A percentile compares a stretch with the other conserved stretches of the same genome.
These are phyloP conservation scores for Ridgeia piscesae DNA, from an alignment of 1,140 invertebrate genomes.

Conservation along the genomic window DNA sequence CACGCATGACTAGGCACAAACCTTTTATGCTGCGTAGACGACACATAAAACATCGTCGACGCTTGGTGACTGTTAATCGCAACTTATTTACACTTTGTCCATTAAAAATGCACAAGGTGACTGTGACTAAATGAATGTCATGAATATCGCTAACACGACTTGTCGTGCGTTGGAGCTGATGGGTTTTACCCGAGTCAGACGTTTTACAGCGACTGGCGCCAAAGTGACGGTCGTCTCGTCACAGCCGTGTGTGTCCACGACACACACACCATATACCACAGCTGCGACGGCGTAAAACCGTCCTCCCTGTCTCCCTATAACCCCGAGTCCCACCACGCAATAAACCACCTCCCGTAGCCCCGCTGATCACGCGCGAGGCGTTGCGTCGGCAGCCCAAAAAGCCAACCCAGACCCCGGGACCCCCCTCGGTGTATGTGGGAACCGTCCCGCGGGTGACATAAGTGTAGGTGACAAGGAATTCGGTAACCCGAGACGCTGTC, in stretches of 20 bases:
- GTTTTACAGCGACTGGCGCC: not conserved
- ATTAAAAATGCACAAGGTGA: not conserved
- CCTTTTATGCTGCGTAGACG: not conserved
- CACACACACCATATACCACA: not conserved
- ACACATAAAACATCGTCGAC: not conserved
- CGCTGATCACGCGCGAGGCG: not conserved
- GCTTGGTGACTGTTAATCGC: not conserved
- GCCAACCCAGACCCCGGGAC: not conserved
- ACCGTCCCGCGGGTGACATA: not conserved
- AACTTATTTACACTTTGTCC: not conserved
- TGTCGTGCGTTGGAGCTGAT: not conserved
- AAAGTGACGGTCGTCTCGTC: not conserved
- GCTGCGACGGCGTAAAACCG: not conserved
- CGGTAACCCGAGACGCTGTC: not conserved
- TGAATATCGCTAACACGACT: not conserved
- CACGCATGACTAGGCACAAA: not conserved
- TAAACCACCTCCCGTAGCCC: not conserved
- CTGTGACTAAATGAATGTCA: not conserved
- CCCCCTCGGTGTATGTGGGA: not conserved
- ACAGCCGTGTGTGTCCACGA: not conserved
- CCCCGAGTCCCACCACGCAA: not conserved
- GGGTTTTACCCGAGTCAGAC: not conserved
- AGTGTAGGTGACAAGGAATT: not conserved
- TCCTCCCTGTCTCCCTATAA: not conserved
- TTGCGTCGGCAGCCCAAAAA: not conserved